Evolutionary conservation across 1,140 invertebrate genomes (phyloP).

Genomic region (Polypedilum pembai): DNA sequence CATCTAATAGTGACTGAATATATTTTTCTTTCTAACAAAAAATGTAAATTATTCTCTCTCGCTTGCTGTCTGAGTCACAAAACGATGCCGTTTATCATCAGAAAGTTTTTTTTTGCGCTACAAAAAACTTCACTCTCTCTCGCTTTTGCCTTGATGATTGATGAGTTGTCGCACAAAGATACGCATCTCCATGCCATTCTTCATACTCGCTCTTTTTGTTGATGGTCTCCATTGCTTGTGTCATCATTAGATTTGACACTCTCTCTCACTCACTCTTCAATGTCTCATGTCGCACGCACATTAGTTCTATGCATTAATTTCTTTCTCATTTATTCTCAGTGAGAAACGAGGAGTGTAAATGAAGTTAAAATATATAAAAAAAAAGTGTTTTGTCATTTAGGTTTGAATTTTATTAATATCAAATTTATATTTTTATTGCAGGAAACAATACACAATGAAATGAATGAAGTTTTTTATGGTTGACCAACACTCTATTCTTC

Average conservation of each 20-base stretch:
- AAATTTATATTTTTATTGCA: constrained; percentile 10
- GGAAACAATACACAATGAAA: constrained; percentile 24
- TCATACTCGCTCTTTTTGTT: background rate
- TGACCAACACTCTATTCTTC: background rate
- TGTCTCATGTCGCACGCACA: background rate
- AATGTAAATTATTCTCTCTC: background rate
- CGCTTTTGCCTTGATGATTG: background rate
- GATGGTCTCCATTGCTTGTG: constrained; percentile 1
- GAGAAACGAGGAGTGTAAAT: background rate
- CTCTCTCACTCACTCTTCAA: constrained; percentile 2
- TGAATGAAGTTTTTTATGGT: background rate
- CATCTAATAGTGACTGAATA: background rate
- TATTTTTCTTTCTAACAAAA: background rate
- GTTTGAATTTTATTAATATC: background rate
- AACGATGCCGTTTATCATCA: constrained; percentile 7
- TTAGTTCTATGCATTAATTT: background rate
- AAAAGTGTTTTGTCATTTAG: constrained; percentile 25
- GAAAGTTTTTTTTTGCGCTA: background rate
- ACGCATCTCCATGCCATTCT: background rate
- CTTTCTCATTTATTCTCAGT: background rate
- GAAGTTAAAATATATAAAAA: background rate
- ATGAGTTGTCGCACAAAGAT: constrained; percentile 22
- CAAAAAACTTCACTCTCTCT: background rate
- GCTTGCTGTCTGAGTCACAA: background rate
- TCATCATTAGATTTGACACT: constrained; percentile 24